Conservation (phyloP, 2,888 invertebrate species). For the Lypha dubia region DNA sequence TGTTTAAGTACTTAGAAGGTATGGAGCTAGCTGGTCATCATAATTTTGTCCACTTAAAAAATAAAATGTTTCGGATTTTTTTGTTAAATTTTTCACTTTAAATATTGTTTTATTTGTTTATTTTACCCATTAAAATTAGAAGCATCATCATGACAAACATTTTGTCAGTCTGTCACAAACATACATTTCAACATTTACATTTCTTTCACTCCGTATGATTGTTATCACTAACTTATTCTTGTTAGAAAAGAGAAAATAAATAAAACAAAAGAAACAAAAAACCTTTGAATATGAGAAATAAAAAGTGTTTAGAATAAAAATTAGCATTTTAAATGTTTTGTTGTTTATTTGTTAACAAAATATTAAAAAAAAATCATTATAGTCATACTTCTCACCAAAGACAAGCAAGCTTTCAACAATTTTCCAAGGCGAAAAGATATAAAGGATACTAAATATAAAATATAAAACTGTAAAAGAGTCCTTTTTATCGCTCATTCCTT, state of each 20-base stretch:
- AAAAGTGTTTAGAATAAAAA: slow-evolving; percentile 23
- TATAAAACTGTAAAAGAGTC: slow-evolving; percentile 31
- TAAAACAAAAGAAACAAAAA: neutral
- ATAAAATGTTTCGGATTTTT: neutral
- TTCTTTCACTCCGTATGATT: slow-evolving; percentile 37
- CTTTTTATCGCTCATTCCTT: neutral
- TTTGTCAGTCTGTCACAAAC: slow-evolving; percentile 27
- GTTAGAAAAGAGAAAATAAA: slow-evolving; percentile 4
- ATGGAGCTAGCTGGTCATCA: neutral
- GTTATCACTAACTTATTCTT: slow-evolving; percentile 26
- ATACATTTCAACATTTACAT: slow-evolving; percentile 25
- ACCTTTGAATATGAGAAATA: slow-evolving; percentile 2
- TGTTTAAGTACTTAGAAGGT: neutral
- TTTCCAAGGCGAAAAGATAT: neutral
- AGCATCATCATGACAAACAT: neutral
- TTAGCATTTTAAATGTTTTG: slow-evolving; percentile 63
- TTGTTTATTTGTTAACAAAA: slow-evolving; percentile 55
- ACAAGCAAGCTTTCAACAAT: neutral
- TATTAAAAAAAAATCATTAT: slow-evolving; percentile 24
- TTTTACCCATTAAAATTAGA: slow-evolving; percentile 6
- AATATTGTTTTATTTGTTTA: slow-evolving; percentile 5
- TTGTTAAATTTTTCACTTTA: neutral
- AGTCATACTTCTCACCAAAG: slow-evolving; percentile 7
- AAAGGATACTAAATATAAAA: slow-evolving; percentile 29
- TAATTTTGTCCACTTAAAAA: neutral